Percentiles rank a stretch among this genome's conserved stretches.
Conservation (phyloP, 1,140 invertebrate species). For the Heliconius hewitsoni region DNA sequence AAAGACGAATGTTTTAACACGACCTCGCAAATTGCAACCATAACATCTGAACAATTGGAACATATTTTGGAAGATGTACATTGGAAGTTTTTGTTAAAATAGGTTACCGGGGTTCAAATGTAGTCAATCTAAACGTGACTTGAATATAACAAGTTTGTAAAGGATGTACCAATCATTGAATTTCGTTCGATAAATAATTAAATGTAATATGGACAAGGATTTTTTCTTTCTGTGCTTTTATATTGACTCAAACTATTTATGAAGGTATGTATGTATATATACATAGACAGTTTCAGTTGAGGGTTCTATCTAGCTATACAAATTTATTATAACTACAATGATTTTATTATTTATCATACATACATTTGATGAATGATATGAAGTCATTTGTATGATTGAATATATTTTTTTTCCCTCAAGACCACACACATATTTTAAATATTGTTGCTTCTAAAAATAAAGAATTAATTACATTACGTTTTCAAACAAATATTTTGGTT, state of each 20-base stretch:
- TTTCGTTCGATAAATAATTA: not conserved
- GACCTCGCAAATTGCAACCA: not conserved
- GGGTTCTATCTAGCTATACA: too few species aligned
- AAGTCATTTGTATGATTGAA: too few species aligned
- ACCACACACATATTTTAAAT: too few species aligned
- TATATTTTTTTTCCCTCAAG: too few species aligned
- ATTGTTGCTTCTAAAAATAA: too few species aligned
- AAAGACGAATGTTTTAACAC: not conserved
- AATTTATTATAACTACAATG: too few species aligned
- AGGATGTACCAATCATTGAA: constrained; percentile 2
- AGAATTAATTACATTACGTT: too few species aligned
- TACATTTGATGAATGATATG: too few species aligned
- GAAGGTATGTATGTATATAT: too few species aligned
- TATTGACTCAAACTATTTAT: not conserved
- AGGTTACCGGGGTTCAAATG: not conserved
- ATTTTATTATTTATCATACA: too few species aligned
- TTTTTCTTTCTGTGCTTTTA: not conserved
- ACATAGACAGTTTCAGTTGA: too few species aligned
- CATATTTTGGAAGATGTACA: not conserved
- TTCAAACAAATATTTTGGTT: too few species aligned
- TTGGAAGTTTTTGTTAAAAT: not conserved
- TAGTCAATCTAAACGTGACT: constrained; percentile 30
- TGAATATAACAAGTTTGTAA: not conserved
- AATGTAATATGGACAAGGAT: not conserved
- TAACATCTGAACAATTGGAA: constrained; percentile 1